phyloP scores from a whole-genome alignment of 1,140 invertebrate species.

The Pseudomyrmex concolor region DNA sequence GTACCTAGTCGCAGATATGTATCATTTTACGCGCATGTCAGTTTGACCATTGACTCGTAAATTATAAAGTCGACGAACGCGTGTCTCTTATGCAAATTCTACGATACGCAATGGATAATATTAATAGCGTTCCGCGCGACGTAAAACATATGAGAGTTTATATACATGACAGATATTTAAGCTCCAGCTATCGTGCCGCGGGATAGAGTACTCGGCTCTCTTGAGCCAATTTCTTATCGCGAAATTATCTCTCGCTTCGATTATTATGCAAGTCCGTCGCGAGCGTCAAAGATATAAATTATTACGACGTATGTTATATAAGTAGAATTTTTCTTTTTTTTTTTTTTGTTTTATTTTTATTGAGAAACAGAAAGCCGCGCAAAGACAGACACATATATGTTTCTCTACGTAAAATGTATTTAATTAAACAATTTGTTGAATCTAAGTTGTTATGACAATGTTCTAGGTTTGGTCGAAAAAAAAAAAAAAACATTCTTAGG shows the following conservation, averaged over 20 bases:
- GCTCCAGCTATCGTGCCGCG: background rate
- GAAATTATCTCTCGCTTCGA: background rate
- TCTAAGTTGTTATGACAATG: too few relatives aligned
- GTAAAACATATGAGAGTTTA: conserved; percentile 1
- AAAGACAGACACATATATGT: too few relatives aligned
- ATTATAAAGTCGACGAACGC: conserved; percentile 41
- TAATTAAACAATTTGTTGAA: too few relatives aligned
- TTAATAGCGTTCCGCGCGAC: background rate
- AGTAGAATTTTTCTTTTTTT: background rate
- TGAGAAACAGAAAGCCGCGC: too few relatives aligned
- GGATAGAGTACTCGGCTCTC: background rate
- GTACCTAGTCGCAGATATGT: conserved; percentile 11
- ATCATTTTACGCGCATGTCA: conserved; percentile 20
- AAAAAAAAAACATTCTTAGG: background rate
- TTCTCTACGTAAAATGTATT: too few relatives aligned
- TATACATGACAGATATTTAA: conserved; percentile 27
- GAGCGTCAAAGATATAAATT: too few relatives aligned
- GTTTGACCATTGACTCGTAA: conserved; percentile 43
- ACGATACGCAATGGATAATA: conserved; percentile 10
- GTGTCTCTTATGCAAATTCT: conserved; percentile 9
- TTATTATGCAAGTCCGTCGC: background rate
- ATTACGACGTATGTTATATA: too few relatives aligned
- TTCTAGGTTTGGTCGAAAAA: too few relatives aligned
- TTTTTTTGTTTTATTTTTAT: too few relatives aligned
- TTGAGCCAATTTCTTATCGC: background rate